Evolutionary conservation across 2,797 vertebrate species (phyloP).

Genomic region (Gouania willdenowi): DNA sequence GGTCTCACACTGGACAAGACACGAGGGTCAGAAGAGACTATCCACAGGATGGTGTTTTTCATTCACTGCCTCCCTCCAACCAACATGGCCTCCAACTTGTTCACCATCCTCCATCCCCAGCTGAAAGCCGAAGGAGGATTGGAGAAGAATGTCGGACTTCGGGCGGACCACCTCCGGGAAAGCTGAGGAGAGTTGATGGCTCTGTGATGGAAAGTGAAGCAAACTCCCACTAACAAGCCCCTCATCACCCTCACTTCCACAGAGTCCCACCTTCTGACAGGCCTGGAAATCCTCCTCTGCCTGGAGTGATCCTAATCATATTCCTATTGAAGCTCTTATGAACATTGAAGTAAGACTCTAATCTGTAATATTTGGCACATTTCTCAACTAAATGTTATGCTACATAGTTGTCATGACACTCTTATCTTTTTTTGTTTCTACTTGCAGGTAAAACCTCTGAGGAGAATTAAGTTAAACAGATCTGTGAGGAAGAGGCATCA

Average conservation of each 20-base stretch:
- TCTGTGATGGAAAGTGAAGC: conserved; percentile 19
- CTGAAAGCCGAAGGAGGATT: conserved; percentile 50
- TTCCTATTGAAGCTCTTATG: conserved; percentile 76
- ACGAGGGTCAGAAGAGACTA: conserved; percentile 51
- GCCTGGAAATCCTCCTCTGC: conserved; percentile 38
- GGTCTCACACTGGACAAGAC: conserved; percentile 42
- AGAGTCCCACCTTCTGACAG: conserved; percentile 49
- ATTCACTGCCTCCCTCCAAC: conserved; percentile 26
- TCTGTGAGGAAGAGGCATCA: conserved; percentile 86
- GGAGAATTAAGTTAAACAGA: conserved; percentile 96
- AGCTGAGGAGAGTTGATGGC: conserved; percentile 58
- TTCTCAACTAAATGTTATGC: too few relatives aligned
- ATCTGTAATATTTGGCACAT: neutral
- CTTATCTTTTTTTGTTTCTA: neutral
- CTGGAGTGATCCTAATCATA: conserved; percentile 70
- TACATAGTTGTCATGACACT: neutral
- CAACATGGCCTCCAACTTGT: conserved; percentile 22
- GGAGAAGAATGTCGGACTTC: conserved; percentile 50
- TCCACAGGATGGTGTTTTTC: conserved; percentile 23
- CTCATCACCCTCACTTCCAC: conserved; percentile 50
- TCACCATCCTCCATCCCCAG: conserved; percentile 39
- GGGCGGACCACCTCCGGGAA: conserved; percentile 58
- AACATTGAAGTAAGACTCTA: conserved; percentile 70
- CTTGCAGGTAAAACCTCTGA: conserved; percentile 64
- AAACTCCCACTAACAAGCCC: conserved; percentile 37